Conservation (phyloP, 2,113 vertebrate genomes). For the Oryzias melastigma region DNA sequence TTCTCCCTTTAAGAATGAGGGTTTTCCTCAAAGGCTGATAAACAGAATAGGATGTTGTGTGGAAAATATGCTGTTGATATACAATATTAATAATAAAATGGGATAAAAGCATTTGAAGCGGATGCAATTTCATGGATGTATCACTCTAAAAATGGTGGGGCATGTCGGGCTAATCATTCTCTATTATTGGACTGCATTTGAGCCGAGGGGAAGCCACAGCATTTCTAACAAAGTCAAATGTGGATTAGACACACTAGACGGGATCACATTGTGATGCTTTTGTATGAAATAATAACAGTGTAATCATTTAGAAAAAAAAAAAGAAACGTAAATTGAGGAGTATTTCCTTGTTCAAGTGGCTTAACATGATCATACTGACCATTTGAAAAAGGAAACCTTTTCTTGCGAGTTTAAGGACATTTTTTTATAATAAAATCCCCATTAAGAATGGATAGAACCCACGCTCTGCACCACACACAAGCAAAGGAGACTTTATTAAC, state of each 20-base stretch:
- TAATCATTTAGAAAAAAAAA: conserved; percentile 41
- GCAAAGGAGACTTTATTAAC: conserved; percentile 27
- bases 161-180: conserved; percentile 65
- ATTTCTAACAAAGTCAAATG: conserved; percentile 66
- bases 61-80: conserved; percentile 49
- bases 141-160: conserved; percentile 59
- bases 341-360: conserved; percentile 37
- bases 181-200: conserved; percentile 58
- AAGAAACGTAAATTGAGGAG: conserved; percentile 57
- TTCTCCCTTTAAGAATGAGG: conserved; percentile 12
- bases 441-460: neutral
- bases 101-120: conserved; percentile 61
- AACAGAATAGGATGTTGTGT: conserved; percentile 40
- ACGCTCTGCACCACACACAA: conserved; percentile 9
- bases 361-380: conserved; percentile 26
- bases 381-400: conserved; percentile 16
- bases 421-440: neutral
- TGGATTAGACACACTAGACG: conserved; percentile 64
- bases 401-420: neutral
- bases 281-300: conserved; percentile 62
- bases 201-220: conserved; percentile 55
- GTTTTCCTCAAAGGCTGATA: conserved; percentile 50
- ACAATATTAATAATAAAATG: conserved; percentile 67
- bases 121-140: conserved; percentile 75
- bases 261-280: conserved; percentile 55